Conservation (phyloP, 2,797 vertebrate species). For the Gorsachius magnificus region DNA sequence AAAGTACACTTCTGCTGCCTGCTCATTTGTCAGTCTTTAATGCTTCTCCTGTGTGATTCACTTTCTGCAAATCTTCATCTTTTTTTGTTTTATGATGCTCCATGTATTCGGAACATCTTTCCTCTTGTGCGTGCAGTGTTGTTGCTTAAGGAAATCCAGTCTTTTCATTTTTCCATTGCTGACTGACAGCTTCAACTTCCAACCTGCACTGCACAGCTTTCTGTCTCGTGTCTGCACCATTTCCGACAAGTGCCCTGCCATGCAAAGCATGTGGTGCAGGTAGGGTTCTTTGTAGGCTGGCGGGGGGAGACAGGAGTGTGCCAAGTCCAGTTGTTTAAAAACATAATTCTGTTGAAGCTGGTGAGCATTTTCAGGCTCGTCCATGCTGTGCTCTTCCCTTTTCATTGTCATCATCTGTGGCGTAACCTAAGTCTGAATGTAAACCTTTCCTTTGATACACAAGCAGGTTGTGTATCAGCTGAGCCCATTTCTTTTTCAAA, state of each 20-base stretch:
- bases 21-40: neutral
- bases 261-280: neutral
- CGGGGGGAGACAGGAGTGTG: neutral
- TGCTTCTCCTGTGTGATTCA: neutral
- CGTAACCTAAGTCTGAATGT: neutral
- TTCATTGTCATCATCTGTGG: neutral
- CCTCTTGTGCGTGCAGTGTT: rapidly evolving
- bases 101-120: neutral
- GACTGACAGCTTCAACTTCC: neutral
- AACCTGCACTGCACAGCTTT: neutral
- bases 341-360: neutral
- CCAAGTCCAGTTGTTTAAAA: neutral
- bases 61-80: neutral
- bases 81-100: neutral
- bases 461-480: neutral
- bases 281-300: neutral
- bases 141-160: neutral
- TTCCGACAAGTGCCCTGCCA: neutral
- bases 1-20: neutral
- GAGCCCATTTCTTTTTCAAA: neutral
- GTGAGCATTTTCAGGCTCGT: neutral
- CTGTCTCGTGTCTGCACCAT: rapidly evolving
- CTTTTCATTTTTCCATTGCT: neutral
- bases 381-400: neutral
- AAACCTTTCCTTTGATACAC: neutral